Conservation (phyloP, 2,888 invertebrate genomes). For the Plutella xylostella region DNA sequence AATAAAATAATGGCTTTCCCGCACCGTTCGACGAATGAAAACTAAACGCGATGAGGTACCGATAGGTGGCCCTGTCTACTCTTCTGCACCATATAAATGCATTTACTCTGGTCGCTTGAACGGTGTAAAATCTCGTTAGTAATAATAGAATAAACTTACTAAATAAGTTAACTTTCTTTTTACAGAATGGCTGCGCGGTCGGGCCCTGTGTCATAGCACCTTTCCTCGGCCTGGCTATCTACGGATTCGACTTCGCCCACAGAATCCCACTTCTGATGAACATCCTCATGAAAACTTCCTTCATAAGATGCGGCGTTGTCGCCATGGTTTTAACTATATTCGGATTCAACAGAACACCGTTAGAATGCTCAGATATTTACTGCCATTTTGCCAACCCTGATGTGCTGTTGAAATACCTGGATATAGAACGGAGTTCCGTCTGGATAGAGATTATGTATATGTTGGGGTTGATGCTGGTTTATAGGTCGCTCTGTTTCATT, state of each 20-base stretch:
- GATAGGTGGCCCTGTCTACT: too few relatives aligned
- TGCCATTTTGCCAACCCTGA: constrained; percentile 76
- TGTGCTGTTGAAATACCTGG: constrained; percentile 70
- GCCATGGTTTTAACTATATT: constrained; percentile 73
- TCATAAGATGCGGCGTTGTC: constrained; percentile 74
- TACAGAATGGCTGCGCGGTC: constrained; percentile 76
- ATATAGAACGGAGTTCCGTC: constrained; percentile 68
- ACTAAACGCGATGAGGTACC: too few relatives aligned
- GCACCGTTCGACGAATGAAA: too few relatives aligned
- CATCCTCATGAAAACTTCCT: constrained; percentile 74
- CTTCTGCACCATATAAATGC: too few relatives aligned
- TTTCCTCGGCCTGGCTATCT: constrained; percentile 75
- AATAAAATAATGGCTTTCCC: too few relatives aligned
- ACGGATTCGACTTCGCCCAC: constrained; percentile 77
- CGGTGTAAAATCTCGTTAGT: too few relatives aligned
- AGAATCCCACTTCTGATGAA: constrained; percentile 72
- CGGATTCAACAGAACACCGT: constrained; percentile 68
- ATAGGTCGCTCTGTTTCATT: constrained; percentile 67
- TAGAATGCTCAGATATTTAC: constrained; percentile 72
- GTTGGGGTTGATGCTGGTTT: constrained; percentile 63
- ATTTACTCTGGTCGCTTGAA: too few relatives aligned
- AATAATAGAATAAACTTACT: too few relatives aligned
- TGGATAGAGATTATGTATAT: constrained; percentile 68
- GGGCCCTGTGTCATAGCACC: constrained; percentile 75
- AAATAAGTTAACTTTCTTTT: background rate